Evolutionary conservation across 2,113 vertebrate genomes (phyloP).

Genomic region (Hipposideros armiger): DNA sequence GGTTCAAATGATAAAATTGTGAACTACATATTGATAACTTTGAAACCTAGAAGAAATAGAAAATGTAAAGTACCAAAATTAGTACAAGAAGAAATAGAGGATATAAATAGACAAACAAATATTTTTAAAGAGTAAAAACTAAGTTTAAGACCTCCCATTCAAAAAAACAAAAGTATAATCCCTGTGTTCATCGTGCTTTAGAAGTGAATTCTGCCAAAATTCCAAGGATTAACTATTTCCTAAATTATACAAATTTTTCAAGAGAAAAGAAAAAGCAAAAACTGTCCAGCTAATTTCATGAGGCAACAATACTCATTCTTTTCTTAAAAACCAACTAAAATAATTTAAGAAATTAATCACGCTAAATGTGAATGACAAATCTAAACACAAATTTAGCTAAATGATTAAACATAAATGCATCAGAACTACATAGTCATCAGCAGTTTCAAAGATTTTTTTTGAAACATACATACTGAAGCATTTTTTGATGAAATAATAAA

Average conservation of each 20-base stretch:
- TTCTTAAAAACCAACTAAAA: constrained; percentile 50
- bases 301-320: constrained; percentile 8
- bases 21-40: not conserved
- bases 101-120: not conserved
- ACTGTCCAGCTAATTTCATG: not conserved
- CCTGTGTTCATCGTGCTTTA: not conserved
- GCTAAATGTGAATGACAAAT: not conserved
- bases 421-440: not conserved
- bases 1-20: not conserved
- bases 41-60: not conserved
- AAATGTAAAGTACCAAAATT: not conserved
- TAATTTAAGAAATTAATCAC: not conserved
- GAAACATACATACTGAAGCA: not conserved
- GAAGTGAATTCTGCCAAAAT: not conserved
- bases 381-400: not conserved
- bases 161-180: not conserved
- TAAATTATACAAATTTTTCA: not conserved
- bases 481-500: constrained; percentile 47
- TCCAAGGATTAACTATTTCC: not conserved
- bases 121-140: not conserved
- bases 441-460: constrained; percentile 28
- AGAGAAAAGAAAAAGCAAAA: constrained; percentile 35
- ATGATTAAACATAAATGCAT: constrained; percentile 6
- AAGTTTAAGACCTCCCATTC: not conserved
- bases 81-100: not conserved